These are phyloP conservation scores for Labia minor DNA, from an alignment of 2,888 invertebrate species.

Conservation along the genomic window DNA sequence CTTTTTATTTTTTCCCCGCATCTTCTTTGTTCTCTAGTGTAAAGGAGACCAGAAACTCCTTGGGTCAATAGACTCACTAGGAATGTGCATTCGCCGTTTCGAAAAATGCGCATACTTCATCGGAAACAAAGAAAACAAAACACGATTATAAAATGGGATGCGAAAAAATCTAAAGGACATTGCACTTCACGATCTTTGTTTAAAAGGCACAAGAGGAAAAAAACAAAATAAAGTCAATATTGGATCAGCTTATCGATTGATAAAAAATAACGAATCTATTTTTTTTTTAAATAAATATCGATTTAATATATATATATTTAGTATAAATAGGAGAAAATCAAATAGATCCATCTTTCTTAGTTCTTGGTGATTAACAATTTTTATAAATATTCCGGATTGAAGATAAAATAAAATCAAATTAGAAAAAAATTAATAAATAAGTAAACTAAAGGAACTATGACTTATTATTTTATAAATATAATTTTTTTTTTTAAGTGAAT, in stretches of 20 bases:
- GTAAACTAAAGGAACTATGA: too few species aligned
- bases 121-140: background rate
- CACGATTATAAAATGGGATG: background rate
- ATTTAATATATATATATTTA: too few species aligned
- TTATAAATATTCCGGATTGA: too few species aligned
- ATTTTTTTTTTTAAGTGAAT: too few species aligned
- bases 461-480: too few species aligned
- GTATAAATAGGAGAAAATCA: too few species aligned
- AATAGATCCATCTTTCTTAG: too few species aligned
- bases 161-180: background rate
- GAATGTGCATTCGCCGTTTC: background rate
- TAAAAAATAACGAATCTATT: background rate
- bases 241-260: background rate
- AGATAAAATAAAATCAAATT: too few species aligned
- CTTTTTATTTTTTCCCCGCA: too few species aligned
- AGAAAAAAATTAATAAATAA: too few species aligned
- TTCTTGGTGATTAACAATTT: too few species aligned
- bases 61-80: background rate
- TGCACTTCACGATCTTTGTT: background rate
- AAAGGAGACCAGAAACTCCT: background rate
- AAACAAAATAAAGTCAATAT: background rate
- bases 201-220: background rate
- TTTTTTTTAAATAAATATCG: too few species aligned
- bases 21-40: background rate
- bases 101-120: background rate